Evolutionary conservation across 2,113 vertebrate genomes (phyloP), one percentile per base, ranked within the genome.

Genomic region (Nicator chloris): DNA sequence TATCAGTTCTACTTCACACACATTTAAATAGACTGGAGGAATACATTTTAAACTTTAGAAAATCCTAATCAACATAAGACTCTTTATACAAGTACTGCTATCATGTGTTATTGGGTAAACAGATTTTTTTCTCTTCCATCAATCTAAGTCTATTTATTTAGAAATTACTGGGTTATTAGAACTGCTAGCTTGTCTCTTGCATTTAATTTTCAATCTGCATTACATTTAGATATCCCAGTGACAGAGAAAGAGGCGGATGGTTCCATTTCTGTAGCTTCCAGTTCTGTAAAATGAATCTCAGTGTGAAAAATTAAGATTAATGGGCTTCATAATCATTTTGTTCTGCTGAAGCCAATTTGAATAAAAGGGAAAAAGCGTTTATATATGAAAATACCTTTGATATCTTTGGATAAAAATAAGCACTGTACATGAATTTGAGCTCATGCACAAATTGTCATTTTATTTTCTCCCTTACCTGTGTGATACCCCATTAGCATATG

Each of bases 251-350:
- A 94, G 63, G 94, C 22, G 53, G 75, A 95, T 93, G 82, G 82
- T 95, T 97, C 90, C 95, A 96, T 95, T 97, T 97, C 96, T 96
- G 93, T 54, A 96, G 94, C 85, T 97, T 97, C 91, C 89, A 96
- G 82, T 97, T 88, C 85, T 92, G 82, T 68, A 97, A 97, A 98
- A 97, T 94, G 83, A 98, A 97, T 96, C 96, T 96, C 93, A 93
- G 93, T 97, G 96, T 98, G 97, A 98, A 98, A 98, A 98, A 98
- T 97, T 91, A 98, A 98, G 98, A 98, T 98, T 98, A 98, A 98
- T 98, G 97, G 95, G 92, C 94, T 97, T 97, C 95, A 96, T 98
- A 98, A 98, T 98, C 83, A 96, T 81, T 97, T 96, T 97, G 88
- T 95, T 97, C 96, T 94, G 94, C 87, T 97, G 95, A 97, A 97